Base-by-base conservation (phyloP, 2,113 vertebrate genomes). In the Carollia perspicillata region DNA sequence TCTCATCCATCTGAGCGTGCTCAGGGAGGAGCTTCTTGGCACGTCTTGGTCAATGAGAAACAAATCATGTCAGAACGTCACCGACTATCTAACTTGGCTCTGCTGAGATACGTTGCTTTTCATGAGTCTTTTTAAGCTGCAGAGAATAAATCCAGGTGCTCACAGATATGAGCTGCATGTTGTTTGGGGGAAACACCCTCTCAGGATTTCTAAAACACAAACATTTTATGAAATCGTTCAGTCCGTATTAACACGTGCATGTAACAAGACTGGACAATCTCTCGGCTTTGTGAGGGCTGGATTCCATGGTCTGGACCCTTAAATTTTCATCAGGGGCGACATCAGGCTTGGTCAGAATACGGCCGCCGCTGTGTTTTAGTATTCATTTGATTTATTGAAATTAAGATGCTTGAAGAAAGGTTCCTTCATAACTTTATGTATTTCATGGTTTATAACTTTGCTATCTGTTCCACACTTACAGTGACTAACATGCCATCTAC, bases 201-300 rank as follows among this genome's bases (percentile, higher is more conserved):
- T 2, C 10, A 4, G 12, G 79, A 3, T n/a, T 44, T 26, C 8
- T 53, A 30, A 90, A 71, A 0, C 5, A 17, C 51, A 3, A 5
- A 6, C 3, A 2, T 40, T 40, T 65, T 30, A 13, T 23, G 16
- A 42, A 26, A 20, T 33, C 3, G 6, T 49, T 44, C 16, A 37
- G 5, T 8, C 9, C 1, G 0, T 22, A 63, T 42, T 37, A 44
- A 12, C 17, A 6, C 0, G 7, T 13, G 3, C 2, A 63, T 2
- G 6, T 35, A 60, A 26, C 20, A 18, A 18, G 55, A 9, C 55
- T 23, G 9, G 23, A 60, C 8, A 55, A 55, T 22, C 53, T 20
- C 23, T 28, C 8, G 9, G 22, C 55, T 26, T 60, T 26, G 55
- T 23, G 11, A 60, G 28, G 22, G 55, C 22, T 13, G 2, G 4